Evolutionary conservation across 2,797 vertebrate genomes (phyloP), one percentile per base, ranked within the genome.

Genomic region (Arctocebus calabarensis): DNA sequence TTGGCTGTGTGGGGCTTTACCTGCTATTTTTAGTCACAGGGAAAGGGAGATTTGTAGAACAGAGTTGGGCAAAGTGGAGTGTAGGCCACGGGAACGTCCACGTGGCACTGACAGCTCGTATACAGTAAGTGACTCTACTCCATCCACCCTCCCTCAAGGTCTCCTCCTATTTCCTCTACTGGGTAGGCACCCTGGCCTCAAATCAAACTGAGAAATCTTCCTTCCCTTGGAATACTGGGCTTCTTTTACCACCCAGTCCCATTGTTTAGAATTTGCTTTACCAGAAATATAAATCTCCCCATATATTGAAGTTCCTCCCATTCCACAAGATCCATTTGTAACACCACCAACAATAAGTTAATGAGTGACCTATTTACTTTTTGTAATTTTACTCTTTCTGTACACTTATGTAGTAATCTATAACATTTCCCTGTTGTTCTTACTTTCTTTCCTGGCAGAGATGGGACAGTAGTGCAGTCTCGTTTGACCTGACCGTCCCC

Each of bases 211-310:
- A 27, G 29, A 12, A 57, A 22, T 0, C 45, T 32, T 14, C 13
- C n/a, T 17, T 34, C 32, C 19, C 0, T 1, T 3, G 11, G 61
- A 10, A 57, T 1, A 2, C 14, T 0, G 29, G 68, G 5, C 5
- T 4, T 7, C 8, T 29, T 20, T 3, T 0, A 0, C 1, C 1
- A 20, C 8, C 25, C 37, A 5, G 1, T 5, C 25, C 2, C 61
- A 1, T 1, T 29, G 74, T 5, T 11, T 1, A 0, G 37, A 23
- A 27, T 27, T 74, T 1, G 7, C 34, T 4, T 14, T 29, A 23
- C 11, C 12, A 1, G 66, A n/a, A 83, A 48, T 14, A 34, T 10
- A 25, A 34, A 16, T 23, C 70, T 55, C 73, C n/a, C 23, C 23
- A 5, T 23, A 4, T 37, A 1, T 20, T 34, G 5, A 34, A 37